Evolutionary conservation across 1,140 invertebrate genomes (phyloP), one percentile per base, ranked within the genome.

Genomic region (Heliconius hewitsoni): DNA sequence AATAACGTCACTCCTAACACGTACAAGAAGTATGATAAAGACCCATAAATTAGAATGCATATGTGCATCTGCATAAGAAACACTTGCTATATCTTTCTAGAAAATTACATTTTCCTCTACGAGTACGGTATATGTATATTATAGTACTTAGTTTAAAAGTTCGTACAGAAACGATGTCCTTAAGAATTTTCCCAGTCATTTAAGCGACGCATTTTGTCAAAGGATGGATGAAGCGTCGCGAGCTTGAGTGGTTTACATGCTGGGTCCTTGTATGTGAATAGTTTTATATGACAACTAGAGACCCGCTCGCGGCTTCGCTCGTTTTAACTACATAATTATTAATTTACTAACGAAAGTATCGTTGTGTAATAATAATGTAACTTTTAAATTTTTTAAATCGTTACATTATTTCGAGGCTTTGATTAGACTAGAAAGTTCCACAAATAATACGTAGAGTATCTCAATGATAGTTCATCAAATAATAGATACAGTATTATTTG

Each of bases 101-200:
- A 66, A 66, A 30, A 30, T 27, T 66, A 66, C 27, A 66, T 27
- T 66, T 66, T 66, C 9, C 6, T 11, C 60, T 27, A 60, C 57
- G 57, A 60, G 60, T 11, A 9, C 50, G 1, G 2, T 52, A 19
- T 52, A 9, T 3, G 16, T 66, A 16, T 66, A 66, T 30, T 66
- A 66, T 66, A 30, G 57, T 60, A 23, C 42, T 46, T 46, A 46
- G 60, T 66, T 30, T 66, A 11, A 66, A 66, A 66, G 60, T 66
- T 30, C 23, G 27, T 30, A 30, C 60, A 13, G 60, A 30, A 66
- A 66, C 60, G 60, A 30, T 30, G 60, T 66, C 60, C 30, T 66
- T 66, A 66, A 66, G 60, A 66, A 66, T 66, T 66, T 66, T 66
- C 60, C 60, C 27, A 30, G 60, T 66, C 23, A 66, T 66, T 66